Evolutionary conservation across 92 coral and sea anemone species (phyloP).

Genomic region (Porites cylindrica): DNA sequence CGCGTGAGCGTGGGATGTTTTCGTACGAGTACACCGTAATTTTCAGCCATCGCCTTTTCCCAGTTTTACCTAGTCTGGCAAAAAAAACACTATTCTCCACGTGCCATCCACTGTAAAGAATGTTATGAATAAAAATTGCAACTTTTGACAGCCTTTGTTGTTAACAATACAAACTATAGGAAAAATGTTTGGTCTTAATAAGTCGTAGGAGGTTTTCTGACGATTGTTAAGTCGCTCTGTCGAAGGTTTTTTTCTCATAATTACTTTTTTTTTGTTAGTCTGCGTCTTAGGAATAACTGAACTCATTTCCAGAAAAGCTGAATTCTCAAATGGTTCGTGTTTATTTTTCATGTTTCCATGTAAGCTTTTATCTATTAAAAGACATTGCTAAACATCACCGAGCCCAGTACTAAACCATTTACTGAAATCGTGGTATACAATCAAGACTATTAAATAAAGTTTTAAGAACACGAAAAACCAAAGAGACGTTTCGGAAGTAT

Average conservation of each 20-base stretch:
- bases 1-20: too few relatives aligned
- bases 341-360: conserved; percentile 2
- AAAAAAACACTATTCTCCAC: neutral
- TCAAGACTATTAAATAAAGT: too few relatives aligned
- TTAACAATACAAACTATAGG: too few relatives aligned
- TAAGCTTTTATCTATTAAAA: neutral
- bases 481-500: neutral
- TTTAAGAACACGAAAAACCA: neutral
- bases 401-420: neutral
- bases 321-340: neutral
- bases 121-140: neutral
- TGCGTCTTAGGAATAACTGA: too few relatives aligned
- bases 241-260: neutral
- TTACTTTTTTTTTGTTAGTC: neutral
- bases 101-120: neutral
- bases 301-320: too few relatives aligned
- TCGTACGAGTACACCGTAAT: too few relatives aligned
- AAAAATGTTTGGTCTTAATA: too few relatives aligned
- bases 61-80: too few relatives aligned
- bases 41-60: too few relatives aligned
- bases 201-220: too few relatives aligned
- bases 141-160: neutral
- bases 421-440: neutral
- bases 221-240: too few relatives aligned
- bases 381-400: conserved; percentile 1